phyloP scores from a whole-genome alignment of 2,797 vertebrate species.

The Heliangelus exortis region DNA sequence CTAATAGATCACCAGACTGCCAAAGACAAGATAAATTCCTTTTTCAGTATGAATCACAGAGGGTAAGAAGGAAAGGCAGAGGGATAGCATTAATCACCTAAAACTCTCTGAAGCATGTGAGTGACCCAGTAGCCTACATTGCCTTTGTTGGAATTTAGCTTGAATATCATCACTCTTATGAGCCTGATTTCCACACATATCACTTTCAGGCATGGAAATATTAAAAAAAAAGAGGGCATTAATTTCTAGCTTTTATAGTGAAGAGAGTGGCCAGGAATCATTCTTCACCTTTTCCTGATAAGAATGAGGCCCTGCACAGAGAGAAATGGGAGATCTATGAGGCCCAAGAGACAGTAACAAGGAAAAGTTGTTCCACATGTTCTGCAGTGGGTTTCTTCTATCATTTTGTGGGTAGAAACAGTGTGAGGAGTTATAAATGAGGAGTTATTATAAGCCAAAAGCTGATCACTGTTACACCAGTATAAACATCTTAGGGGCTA shows the following conservation, averaged over 20 bases:
- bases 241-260: background rate
- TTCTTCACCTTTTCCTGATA: background rate
- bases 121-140: conserved; percentile 33
- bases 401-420: background rate
- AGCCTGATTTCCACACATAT: background rate
- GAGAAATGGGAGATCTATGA: background rate
- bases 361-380: background rate
- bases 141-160: background rate
- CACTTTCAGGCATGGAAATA: background rate
- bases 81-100: conserved; percentile 19
- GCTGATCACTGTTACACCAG: background rate
- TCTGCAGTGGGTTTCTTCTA: background rate
- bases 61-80: background rate
- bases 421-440: background rate
- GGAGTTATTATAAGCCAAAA: background rate
- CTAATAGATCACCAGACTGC: background rate
- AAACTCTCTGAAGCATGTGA: background rate
- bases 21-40: conserved; percentile 18
- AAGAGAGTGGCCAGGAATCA: background rate
- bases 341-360: background rate
- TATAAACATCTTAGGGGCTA: background rate
- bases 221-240: background rate
- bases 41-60: conserved; percentile 12
- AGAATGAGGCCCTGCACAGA: background rate
- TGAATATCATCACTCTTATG: conserved; percentile 5